Evolutionary conservation across 2,797 vertebrate genomes (phyloP), one percentile per base, ranked within the genome.

Genomic region (Hypotaenidia okinawae): DNA sequence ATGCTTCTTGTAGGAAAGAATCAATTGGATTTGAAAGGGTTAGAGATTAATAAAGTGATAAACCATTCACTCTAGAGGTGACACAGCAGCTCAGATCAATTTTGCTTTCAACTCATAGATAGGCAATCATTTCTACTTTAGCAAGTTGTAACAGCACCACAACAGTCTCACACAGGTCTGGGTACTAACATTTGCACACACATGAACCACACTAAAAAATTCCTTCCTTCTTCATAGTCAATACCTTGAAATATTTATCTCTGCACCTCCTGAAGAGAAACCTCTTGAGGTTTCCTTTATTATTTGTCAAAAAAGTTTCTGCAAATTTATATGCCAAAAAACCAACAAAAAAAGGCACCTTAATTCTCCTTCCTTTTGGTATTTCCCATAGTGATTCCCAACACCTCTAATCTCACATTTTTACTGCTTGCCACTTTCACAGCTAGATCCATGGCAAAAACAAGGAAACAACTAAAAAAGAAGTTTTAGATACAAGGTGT

Each of bases 11-110:
- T 62, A 95, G 61, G 73, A 66, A 97, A 95, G 45, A 77, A 96
- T 97, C 4, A 0, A 97, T 83, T 59, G 49, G 73, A 49, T 93
- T 91, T 96, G 88, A 97, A 97, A 93, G 73, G 62, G 76, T 90
- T 88, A 95, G 91, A 96, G 80, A 97, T 94, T 79, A 97, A 96
- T 95, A 95, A 96, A 97, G 95, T 95, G 95, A 96, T 95, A 96
- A 96, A 96, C 95, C 37, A 17, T 91, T 87, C 59, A 79, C 67
- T 91, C 47, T 87, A 90, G 74, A 87, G 93, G 87, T 96, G 62
- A 95, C 89, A 96, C 88, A 63, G 72, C 69, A 95, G 70, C 76
- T 87, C 83, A 68, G 84, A 97, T 95, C 92, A 96, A 82, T 97
- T 96, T 76, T 88, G 37, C 78, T 94, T 96, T 96, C 79, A 94